phyloP scores from a whole-genome alignment of 2,113 vertebrate species.

The Vidua chalybeata region DNA sequence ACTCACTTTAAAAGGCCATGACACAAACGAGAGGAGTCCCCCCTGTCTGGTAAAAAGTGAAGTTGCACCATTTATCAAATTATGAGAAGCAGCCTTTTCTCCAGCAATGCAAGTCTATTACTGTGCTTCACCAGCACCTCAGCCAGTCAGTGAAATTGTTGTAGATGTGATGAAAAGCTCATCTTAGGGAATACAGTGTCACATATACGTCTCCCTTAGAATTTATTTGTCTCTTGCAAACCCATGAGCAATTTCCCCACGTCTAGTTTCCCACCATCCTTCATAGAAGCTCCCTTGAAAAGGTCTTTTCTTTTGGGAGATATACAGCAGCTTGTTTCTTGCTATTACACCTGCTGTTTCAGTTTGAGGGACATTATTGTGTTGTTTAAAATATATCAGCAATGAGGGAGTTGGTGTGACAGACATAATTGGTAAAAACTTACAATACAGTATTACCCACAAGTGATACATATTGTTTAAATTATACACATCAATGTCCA shows the following conservation, averaged over 20 bases:
- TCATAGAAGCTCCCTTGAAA: neutral
- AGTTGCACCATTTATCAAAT: neutral
- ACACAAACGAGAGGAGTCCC: neutral
- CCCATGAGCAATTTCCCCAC: neutral
- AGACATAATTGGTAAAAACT: neutral
- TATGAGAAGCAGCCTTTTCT: neutral
- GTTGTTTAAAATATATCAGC: neutral
- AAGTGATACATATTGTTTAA: fast-evolving
- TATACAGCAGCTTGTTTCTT: neutral
- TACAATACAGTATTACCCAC: neutral
- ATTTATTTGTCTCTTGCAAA: neutral
- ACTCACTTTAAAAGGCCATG: neutral
- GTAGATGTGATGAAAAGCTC: neutral
- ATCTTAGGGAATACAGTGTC: neutral
- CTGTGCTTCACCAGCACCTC: neutral
- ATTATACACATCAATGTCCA: neutral
- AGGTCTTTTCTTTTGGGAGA: neutral
- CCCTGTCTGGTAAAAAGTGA: neutral
- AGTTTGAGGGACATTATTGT: neutral
- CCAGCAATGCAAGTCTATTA: neutral
- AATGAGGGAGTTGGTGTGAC: neutral
- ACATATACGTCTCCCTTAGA: neutral
- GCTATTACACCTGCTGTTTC: neutral
- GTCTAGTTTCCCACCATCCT: neutral
- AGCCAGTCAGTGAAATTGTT: neutral